Evolutionary conservation across 2,888 invertebrate genomes (phyloP).

Genomic region (Eugnorisma glareosa): DNA sequence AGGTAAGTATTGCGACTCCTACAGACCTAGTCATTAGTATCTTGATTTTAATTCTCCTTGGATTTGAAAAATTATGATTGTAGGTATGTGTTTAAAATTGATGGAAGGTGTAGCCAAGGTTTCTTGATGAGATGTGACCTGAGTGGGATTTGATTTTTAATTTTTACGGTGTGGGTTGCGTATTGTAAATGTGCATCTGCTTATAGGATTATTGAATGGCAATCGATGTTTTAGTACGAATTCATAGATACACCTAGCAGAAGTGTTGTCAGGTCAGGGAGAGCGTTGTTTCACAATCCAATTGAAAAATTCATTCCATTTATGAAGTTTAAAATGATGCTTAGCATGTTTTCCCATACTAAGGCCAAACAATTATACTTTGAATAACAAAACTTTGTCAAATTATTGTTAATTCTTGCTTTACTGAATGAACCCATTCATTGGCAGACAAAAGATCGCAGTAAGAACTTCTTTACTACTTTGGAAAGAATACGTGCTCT

Average conservation of each 20-base stretch:
- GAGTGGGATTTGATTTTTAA: conserved; percentile 27
- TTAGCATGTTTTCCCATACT: too few relatives aligned
- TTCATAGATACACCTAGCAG: neutral
- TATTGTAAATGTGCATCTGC: conserved; percentile 1
- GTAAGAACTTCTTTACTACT: neutral
- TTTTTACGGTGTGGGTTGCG: conserved; percentile 9
- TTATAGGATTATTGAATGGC: conserved; percentile 17
- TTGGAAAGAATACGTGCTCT: neutral
- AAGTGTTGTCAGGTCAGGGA: neutral
- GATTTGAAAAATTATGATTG: conserved; percentile 12
- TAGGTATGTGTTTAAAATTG: conserved; percentile 10
- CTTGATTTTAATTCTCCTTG: conserved; percentile 37
- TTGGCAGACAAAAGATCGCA: neutral
- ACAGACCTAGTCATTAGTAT: conserved; percentile 52
- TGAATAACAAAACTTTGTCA: too few relatives aligned
- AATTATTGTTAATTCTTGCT: neutral
- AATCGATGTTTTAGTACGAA: neutral
- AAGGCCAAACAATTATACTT: too few relatives aligned
- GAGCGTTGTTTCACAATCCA: neutral
- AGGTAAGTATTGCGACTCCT: conserved; percentile 16
- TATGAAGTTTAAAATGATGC: too few relatives aligned
- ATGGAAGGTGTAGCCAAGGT: conserved; percentile 38
- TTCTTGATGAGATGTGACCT: neutral
- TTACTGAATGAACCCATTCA: neutral
- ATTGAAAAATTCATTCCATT: too few relatives aligned